Evolutionary conservation across 1,140 invertebrate species (phyloP), one percentile per base, ranked within the genome.

Genomic region (Sycophaga agraensis): DNA sequence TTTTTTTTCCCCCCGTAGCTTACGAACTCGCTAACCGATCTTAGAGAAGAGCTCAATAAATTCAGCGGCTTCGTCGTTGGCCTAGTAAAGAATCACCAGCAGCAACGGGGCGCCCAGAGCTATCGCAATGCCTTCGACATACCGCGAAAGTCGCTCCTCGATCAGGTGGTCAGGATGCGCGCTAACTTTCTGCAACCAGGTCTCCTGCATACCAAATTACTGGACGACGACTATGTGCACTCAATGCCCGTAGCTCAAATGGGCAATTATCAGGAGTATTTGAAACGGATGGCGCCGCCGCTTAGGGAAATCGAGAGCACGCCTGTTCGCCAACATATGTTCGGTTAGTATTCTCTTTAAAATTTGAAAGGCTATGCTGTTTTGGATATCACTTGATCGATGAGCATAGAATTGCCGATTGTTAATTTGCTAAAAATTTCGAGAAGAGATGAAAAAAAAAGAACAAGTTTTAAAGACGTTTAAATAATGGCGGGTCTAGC

Each of bases 181-280:
- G 90, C 92, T 12, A 98, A 98, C 75, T 97, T 97, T 76, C 81
- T 98, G 17, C 91, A 94, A 70, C 87, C 89, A 24, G 85, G 90
- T 4, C 80, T 91, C 12, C 82, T 83, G 21, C 84, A 90, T 65
- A 89, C 86, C 1, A 88, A 89, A 68, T 76, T 95, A 35, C 84
- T 94, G 55, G 92, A 96, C 75, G 92, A 96, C 72, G 96, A 99
- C 82, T 89, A 90, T 64, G 84, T 93, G 11, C 96, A 98, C 78
- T 96, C 91, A 63, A 89, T 97, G 84, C 95, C 96, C 2, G 92
- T 99, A 19, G 89, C 92, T 46, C 94, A 98, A 79, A 99, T 99
- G 97, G 96, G 96, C 69, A 98, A 99, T 83, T 99, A 98, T 80
- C 96, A 98, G 80, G 96, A 98, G 78, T 98, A 98, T 77, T 82